Evolutionary conservation across 2,888 invertebrate genomes (phyloP).

Genomic region (Clitarchus hookeri): DNA sequence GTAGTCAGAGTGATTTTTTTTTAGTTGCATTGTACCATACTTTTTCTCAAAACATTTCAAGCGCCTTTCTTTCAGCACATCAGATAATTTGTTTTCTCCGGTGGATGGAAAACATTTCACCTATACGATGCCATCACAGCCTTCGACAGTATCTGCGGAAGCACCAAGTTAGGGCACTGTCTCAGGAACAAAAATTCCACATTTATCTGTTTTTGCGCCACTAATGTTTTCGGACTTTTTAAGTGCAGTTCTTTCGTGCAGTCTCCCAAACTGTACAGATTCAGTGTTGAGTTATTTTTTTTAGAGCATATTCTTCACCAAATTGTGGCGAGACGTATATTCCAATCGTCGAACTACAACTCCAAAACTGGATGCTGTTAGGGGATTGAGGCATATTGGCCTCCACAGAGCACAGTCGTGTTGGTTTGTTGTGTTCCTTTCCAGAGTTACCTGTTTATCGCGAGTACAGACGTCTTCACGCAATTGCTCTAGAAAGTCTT

Average conservation of each 20-base stretch:
- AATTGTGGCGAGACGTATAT: not conserved
- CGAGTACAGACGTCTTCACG: too few relatives aligned
- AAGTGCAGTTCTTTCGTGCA: not conserved
- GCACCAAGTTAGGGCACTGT: not conserved
- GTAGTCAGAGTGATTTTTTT: not conserved
- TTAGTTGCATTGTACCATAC: not conserved
- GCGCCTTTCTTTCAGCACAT: not conserved
- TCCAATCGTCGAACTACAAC: not conserved
- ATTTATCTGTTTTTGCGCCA: not conserved
- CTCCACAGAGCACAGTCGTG: too few relatives aligned
- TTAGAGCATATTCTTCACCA: not conserved
- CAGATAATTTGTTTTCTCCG: not conserved
- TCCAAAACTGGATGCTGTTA: too few relatives aligned
- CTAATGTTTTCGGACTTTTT: not conserved
- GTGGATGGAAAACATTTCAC: slow-evolving; percentile 11
- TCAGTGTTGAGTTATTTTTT: too few relatives aligned
- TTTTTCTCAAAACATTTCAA: not conserved
- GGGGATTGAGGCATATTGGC: too few relatives aligned
- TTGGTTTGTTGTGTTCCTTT: too few relatives aligned
- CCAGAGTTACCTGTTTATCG: too few relatives aligned
- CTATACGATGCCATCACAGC: not conserved
- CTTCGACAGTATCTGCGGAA: not conserved
- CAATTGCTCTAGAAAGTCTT: too few relatives aligned
- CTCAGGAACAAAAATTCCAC: slow-evolving; percentile 14
- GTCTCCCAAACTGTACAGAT: not conserved